Evolutionary conservation across 1,140 invertebrate genomes (phyloP), one percentile per base, ranked within the genome.

Genomic region (Piezodorus guildinii): DNA sequence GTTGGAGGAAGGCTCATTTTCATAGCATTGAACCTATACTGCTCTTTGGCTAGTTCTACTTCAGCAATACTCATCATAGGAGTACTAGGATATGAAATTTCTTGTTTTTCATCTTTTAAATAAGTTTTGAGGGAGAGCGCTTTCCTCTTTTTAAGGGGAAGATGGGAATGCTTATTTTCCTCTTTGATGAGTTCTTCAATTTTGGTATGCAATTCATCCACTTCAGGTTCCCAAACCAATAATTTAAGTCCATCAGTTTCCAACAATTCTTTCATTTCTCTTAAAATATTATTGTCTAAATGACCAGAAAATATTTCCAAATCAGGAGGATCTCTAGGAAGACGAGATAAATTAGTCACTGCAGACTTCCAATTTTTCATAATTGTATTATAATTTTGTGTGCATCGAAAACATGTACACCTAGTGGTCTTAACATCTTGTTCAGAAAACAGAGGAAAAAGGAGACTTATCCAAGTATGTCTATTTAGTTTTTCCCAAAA

Each of bases 131-230:
- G 27, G 2, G 34, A 9, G 10, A 62, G 21, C 9, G 52, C 45
- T 52, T 66, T 62, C 19, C 64, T 34, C 21, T 66, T 66, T 52
- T 66, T 66, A 58, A 66, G 51, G 4, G 65, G 65, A 25, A 66
- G 45, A 17, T n/a, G n/a, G n/a, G n/a, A n/a, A n/a, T 5, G 14
- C 12, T 54, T 30, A 17, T 9, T 60, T 34, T 60, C 16, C 17
- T 44, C 58, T 43, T 60, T 60, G 10, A 60, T 8, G 3, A 30
- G 12, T 17, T 60, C 30, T 21, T 60, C 58, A 5, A 60, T 39
- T 43, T 43, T 60, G 9, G 15, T 43, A 16, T 9, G 43, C 21
- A 60, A 2, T 3, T 43, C 34, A 17, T 44, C 63, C 19, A 25
- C 46, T 56, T 34, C 27, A 12, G n/a, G 12, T 34, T 59, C 44